Evolutionary conservation across 2,797 vertebrate genomes (phyloP), one percentile per base, ranked within the genome.

Genomic region (Phoeniculus purpureus): DNA sequence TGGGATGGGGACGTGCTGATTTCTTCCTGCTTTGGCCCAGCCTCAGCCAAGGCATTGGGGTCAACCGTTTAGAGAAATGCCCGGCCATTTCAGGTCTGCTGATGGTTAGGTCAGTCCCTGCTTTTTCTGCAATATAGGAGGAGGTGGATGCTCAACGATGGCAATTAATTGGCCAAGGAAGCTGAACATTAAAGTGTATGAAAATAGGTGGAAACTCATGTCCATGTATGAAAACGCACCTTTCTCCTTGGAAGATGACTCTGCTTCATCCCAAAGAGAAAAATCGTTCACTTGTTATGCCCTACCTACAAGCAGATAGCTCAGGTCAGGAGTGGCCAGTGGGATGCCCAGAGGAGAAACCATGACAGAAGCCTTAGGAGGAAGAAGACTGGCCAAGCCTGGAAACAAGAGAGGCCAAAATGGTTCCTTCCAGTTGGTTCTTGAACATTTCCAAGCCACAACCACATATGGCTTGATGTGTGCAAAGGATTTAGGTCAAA

Each of bases 91-190:
- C 66, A 80, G 51, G 32, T 73, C 66, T 40, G 54, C 50, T 67
- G 10, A 7, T 31, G 26, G 22, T 22, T 58, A 54, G 72, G 47
- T 22, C 68, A 17, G 27, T 6, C 60, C 26, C 23, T 48, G 5
- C 20, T 78, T 59, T 77, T 79, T 14, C 50, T 7, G 13, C 16
- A 32, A 34, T 6, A 1, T 3, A 11, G 25, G 55, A 70, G 31
- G 21, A n/a, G 31, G n/a, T 10, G 45, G 48, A 29, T 88, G 68
- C 54, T 65, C 7, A 66, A 61, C 37, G 27, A 21, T 10, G 59
- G 22, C 3, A 4, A 29, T n/a, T 40, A 47, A 68, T 47, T 77
- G 0, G 0, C 32, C 22, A 22, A 81, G 45, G 1, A 3, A 88
- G 31, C 17, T 76, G 62, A 84, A 95, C 91, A 74, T 1, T 26